Evolutionary conservation across 53 echinoderm and acorn worm genomes (phyloP), one percentile per base, ranked within the genome.

Genomic region (Glandiceps talaboti): DNA sequence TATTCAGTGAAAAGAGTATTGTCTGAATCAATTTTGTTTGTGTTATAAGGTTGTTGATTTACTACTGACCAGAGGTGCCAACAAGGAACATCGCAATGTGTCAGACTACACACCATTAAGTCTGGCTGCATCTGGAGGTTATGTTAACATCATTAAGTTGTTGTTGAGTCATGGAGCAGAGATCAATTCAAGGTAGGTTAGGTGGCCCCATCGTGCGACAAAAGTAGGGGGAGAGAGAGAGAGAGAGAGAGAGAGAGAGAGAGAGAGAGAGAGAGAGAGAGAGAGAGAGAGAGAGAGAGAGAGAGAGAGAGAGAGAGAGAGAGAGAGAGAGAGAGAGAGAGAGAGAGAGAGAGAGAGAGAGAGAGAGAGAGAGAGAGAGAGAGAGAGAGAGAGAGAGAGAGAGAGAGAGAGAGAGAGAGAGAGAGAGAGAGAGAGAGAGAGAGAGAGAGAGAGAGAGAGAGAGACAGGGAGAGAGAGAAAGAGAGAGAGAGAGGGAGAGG

Each of bases 61-160:
- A 1, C 81, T 99, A 74, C 75, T 99, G 73, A 87, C 94, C 31
- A 90, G 89, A 30, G 86, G 88, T 72, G 93, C 99, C 72, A 99
- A 99, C 78, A 99, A 99, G 86, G 93, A 99, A 79, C 99, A 99
- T 75, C 93, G 93, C 28, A 94, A 99, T 75, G 99, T 99, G 25
- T 99, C 99, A 1, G 99, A 99, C 85, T 94, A 99, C 86, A 99
- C 99, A 33, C 99, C 99, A 0, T 91, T 99, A 73, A 99, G 99
- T 79, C 83, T 99, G 79, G 99, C 99, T 33, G 99, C 99, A 0
- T 99, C 99, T 0, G 99, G 93, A 28, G 99, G 99, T 77, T 99
- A 91, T 28, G 99, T 99, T 29, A 93, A 89, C 81, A 99, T 99
- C 86, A 99, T 99, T 81, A 99, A 94, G 31, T 84, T 99, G 10